Evolutionary conservation across 1,140 invertebrate species (phyloP).

Genomic region (Rhopalosiphum maidis): DNA sequence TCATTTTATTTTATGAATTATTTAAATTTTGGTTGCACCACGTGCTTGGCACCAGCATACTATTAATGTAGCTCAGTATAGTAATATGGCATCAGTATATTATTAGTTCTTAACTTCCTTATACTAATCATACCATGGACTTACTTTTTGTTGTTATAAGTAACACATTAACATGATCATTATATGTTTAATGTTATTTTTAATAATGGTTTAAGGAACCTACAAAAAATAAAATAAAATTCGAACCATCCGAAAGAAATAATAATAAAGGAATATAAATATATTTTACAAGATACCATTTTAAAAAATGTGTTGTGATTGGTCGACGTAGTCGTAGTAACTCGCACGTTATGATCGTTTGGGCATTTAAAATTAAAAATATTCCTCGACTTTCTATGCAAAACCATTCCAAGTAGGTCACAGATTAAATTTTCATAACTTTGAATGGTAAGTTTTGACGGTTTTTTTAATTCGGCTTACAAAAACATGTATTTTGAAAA

Average conservation of each 20-base stretch:
- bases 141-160: background rate
- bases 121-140: background rate
- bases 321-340: background rate
- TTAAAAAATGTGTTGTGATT: too few relatives aligned
- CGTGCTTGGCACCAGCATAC: background rate
- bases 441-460: background rate
- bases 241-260: background rate
- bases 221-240: background rate
- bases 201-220: background rate
- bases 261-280: background rate
- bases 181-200: background rate
- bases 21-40: background rate
- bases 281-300: background rate
- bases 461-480: background rate
- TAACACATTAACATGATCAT: background rate
- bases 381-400: background rate
- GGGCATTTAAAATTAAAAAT: background rate
- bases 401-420: background rate
- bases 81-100: background rate
- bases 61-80: background rate
- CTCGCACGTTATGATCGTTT: background rate
- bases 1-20: background rate
- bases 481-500: background rate
- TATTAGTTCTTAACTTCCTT: background rate
- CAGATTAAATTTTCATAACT: background rate